Base-by-base conservation (phyloP, 2,888 invertebrate genomes). In the Andrena haemorrhoa region DNA sequence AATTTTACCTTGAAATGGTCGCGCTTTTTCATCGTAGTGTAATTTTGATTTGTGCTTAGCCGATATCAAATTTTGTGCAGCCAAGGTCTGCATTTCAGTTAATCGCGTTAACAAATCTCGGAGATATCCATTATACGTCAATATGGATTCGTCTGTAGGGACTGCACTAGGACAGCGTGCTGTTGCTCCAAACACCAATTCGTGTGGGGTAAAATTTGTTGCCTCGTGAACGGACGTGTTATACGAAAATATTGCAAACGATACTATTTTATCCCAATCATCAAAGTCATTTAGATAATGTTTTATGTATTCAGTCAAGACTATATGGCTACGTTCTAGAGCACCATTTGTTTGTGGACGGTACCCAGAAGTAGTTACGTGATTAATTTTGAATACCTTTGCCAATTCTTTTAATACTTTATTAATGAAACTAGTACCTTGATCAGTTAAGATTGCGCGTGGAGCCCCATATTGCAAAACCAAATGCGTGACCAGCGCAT, bases 191-290 rank as follows among this genome's bases (percentile, higher is more conserved):
- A 53, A 69, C 2, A 69, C 16, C 7, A 66, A 51, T 29, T 66
- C 49, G 4, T 31, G 31, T 7, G 51, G 66, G 0, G 64, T 64
- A 16, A 64, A 26, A 23, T 64, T 64, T 8, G 49, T 64, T 2
- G 47, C 29, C 0, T 64, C 64, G 16, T 64, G 64, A 47, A 64
- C 47, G 0, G 49, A 64, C 4, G 41, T 41, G 12, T 41, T 41
- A 4, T 41, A 41, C 4, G 41, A 41, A 0, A 41, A 41, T 41
- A 65, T 65, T 16, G 47, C 65, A 47, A 66, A 66, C 0, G 20
- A 53, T 58, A 69, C 29, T 33, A 58, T 12, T 51, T 41, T 7
- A 23, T 69, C 53, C 69, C 31, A 69, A 26, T 56, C 16, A 1
- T 56, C 41, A 1, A 33, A 63, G 0, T 58, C 26, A 26, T 58